These are phyloP conservation scores for Pachyramphus minor DNA, from an alignment of 2,113 vertebrate species.

Conservation along the genomic window DNA sequence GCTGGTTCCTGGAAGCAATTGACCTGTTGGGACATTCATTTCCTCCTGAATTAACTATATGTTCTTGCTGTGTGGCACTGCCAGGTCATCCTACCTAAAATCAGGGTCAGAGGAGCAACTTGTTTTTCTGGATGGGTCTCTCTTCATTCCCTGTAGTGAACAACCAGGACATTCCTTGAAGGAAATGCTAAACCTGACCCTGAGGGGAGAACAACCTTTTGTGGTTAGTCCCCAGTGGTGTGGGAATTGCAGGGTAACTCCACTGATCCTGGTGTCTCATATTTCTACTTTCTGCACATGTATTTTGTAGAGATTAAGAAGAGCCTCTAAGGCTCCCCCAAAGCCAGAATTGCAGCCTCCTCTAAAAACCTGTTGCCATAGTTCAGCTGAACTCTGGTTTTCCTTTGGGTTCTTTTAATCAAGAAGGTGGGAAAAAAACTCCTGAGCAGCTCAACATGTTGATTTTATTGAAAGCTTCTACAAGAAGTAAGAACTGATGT, in stretches of 20 bases:
- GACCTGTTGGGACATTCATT: not conserved
- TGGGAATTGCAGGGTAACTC: not conserved
- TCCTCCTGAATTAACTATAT: accelerated
- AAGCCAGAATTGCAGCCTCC: not conserved
- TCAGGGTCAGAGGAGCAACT: not conserved
- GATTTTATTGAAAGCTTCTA: not conserved
- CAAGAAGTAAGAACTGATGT: not conserved
- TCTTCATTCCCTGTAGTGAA: not conserved
- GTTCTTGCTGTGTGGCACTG: not conserved
- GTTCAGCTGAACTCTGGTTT: not conserved
- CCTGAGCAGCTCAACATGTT: not conserved
- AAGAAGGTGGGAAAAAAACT: not conserved
- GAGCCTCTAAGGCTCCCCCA: accelerated
- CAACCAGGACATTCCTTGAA: not conserved
- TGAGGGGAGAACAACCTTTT: not conserved
- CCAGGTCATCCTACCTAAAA: not conserved
- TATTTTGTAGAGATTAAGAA: not conserved
- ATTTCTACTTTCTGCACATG: not conserved
- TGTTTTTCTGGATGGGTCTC: not conserved
- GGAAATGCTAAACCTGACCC: not conserved
- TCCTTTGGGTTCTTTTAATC: not conserved
- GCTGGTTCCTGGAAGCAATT: accelerated
- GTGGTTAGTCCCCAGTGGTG: not conserved
- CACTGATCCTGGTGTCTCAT: too few relatives aligned
- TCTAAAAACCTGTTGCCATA: not conserved